These are phyloP conservation scores for Aplodontia rufa DNA, from an alignment of 2,113 vertebrate species.

Conservation along the genomic window DNA sequence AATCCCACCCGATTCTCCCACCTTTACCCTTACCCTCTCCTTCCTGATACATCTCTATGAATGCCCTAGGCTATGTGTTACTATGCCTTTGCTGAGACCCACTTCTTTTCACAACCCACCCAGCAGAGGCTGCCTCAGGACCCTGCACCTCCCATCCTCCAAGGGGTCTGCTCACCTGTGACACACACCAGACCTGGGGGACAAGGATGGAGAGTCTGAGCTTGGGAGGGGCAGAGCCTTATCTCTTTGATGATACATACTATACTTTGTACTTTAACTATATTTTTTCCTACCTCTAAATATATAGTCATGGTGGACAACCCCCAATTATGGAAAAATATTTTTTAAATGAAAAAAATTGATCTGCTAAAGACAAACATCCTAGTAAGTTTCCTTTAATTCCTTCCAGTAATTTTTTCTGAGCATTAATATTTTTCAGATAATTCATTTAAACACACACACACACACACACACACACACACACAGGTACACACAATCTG, in stretches of 20 bases:
- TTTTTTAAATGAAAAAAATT: constrained; percentile 11
- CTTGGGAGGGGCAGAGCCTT: neutral
- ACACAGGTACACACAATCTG: neutral
- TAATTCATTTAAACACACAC: neutral
- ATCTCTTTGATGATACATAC: neutral
- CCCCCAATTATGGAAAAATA: neutral
- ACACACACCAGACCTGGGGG: neutral
- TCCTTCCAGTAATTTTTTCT: neutral
- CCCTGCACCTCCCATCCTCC: rapidly evolving
- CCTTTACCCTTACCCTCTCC: too few species aligned
- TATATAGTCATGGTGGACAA: neutral
- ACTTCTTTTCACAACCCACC: neutral
- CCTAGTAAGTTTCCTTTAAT: neutral
- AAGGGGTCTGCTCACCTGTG: rapidly evolving
- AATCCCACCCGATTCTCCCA: too few species aligned
- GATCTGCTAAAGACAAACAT: neutral
- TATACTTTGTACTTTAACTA: neutral
- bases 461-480: neutral
- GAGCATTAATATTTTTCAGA: neutral
- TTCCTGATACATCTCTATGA: too few species aligned
- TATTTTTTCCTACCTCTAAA: neutral
- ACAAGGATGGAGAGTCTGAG: neutral
- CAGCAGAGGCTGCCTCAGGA: neutral
- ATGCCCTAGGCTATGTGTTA: too few species aligned
- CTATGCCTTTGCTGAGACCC: too few species aligned